Percentiles rank a stretch among this genome's conserved stretches.
Conservation (phyloP, 2,113 vertebrate genomes). For the Labeo catla region DNA sequence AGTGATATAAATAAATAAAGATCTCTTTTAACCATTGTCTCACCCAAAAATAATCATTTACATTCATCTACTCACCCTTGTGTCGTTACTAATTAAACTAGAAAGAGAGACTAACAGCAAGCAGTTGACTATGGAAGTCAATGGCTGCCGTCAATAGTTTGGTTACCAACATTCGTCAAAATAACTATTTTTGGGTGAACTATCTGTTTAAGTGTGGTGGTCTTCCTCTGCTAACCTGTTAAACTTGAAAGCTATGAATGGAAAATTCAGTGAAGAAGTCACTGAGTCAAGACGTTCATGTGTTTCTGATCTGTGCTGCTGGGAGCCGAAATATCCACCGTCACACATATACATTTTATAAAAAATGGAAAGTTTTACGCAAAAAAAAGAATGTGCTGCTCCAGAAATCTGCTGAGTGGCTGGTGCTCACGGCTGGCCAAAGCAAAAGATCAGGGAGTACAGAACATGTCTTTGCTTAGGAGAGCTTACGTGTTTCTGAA, state of each 20-base stretch:
- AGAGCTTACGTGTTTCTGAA: conserved; percentile 23
- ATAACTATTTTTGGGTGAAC: too few relatives aligned
- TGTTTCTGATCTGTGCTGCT: background rate
- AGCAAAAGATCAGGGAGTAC: background rate
- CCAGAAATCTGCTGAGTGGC: conserved; percentile 21
- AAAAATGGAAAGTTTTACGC: conserved; percentile 2
- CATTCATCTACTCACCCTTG: background rate
- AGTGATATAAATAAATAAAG: background rate
- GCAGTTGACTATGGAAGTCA: too few relatives aligned
- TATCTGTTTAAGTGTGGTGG: background rate
- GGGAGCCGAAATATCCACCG: background rate
- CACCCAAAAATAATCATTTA: background rate
- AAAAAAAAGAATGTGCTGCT: background rate
- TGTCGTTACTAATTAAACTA: background rate
- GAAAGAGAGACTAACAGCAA: background rate
- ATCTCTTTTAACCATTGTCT: background rate
- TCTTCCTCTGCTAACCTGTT: background rate
- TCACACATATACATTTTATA: background rate
- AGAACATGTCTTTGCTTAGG: background rate
- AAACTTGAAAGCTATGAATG: too few relatives aligned
- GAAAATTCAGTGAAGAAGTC: background rate
- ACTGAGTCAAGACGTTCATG: background rate
- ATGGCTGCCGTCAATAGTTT: too few relatives aligned
- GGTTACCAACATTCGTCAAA: too few relatives aligned
- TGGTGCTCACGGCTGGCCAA: background rate